Conservation (phyloP, 1,140 invertebrate genomes). For the Daktulosphaira vitifoliae region DNA sequence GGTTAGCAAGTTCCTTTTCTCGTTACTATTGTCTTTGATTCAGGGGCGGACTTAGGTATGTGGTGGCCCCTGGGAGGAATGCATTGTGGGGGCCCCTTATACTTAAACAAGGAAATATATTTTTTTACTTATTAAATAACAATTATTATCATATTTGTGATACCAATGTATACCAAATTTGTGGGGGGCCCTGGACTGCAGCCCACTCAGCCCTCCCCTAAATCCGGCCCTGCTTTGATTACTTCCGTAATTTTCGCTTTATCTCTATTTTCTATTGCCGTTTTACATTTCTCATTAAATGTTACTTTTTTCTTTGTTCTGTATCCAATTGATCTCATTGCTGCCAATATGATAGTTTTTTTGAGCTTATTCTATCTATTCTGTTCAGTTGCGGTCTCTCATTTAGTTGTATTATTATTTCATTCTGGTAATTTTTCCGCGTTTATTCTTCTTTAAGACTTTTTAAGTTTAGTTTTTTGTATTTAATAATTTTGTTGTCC, state of each 20-base stretch:
- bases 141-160: too few relatives aligned
- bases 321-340: constrained; percentile 1
- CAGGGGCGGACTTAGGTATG: too few relatives aligned
- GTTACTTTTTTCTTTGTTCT: constrained; percentile 19
- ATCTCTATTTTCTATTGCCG: constrained; percentile 25
- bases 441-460: constrained; percentile 3
- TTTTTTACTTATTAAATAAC: too few relatives aligned
- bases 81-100: too few relatives aligned
- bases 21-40: constrained; percentile 7
- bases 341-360: constrained; percentile 5
- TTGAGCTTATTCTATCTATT: constrained; percentile 8
- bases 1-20: neutral
- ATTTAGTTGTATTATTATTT: constrained; percentile 13
- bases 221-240: too few relatives aligned
- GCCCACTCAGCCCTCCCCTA: too few relatives aligned
- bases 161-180: too few relatives aligned
- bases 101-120: too few relatives aligned
- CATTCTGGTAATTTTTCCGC: neutral
- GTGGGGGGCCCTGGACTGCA: too few relatives aligned
- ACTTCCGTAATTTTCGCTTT: constrained; percentile 9
- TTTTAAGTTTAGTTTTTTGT: constrained; percentile 9
- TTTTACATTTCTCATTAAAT: constrained; percentile 36
- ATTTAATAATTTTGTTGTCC: constrained; percentile 4
- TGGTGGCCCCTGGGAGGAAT: too few relatives aligned
- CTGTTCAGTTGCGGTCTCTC: constrained; percentile 7